Evolutionary conservation across 2,797 vertebrate genomes (phyloP).

Genomic region (Hypotaenidia philippensis): DNA sequence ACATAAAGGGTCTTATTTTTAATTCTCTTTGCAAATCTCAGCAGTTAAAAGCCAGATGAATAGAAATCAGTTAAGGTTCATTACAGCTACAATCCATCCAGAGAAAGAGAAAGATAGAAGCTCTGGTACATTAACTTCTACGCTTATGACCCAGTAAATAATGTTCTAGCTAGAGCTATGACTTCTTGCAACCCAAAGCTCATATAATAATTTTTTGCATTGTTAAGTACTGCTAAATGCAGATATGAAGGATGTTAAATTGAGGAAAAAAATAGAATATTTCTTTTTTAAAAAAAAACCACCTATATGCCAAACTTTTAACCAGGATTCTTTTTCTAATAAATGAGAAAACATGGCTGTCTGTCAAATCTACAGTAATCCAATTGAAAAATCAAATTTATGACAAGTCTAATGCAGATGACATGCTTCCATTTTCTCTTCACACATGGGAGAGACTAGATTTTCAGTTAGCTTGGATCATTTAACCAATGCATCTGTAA

Average conservation of each 20-base stretch:
- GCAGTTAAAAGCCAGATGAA: constrained; percentile 80
- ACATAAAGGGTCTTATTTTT: constrained; percentile 59
- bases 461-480: constrained; percentile 22
- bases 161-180: constrained; percentile 84
- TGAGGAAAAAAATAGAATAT: neutral
- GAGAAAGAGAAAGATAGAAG: constrained; percentile 84
- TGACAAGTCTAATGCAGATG: neutral
- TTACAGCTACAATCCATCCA: constrained; percentile 87
- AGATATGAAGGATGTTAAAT: neutral
- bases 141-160: constrained; percentile 89
- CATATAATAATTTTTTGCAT: constrained; percentile 46
- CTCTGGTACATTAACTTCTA: constrained; percentile 92
- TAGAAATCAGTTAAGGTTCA: constrained; percentile 89
- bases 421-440: neutral
- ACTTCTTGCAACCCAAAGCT: constrained; percentile 72
- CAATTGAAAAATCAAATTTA: neutral
- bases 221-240: neutral
- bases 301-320: neutral
- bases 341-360: neutral
- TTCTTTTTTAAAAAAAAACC: neutral
- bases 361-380: neutral
- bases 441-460: constrained; percentile 23
- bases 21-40: constrained; percentile 67
- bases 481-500: neutral
- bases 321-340: neutral